Evolutionary conservation across 2,888 invertebrate species (phyloP).

Genomic region (Idaea aversata): DNA sequence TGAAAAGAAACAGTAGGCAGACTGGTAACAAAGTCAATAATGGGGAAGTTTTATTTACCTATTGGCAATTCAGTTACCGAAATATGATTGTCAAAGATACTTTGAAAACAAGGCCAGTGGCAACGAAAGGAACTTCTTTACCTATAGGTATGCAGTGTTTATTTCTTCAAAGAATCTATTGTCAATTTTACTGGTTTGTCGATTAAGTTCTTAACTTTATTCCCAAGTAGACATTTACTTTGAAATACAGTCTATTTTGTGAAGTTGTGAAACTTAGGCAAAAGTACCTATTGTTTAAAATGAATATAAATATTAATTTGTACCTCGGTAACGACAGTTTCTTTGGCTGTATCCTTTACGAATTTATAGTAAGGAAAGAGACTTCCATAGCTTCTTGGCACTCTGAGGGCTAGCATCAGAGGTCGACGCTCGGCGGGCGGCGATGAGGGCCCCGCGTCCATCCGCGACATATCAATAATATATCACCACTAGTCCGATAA

Average conservation of each 20-base stretch:
- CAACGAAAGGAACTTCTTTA: neutral
- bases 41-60: neutral
- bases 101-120: neutral
- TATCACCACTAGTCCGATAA: conserved; percentile 48
- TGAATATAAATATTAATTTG: neutral
- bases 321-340: conserved; percentile 61
- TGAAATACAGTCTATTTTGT: neutral
- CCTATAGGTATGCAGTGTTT: neutral
- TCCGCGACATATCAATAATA: conserved; percentile 49
- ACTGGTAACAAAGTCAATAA: neutral
- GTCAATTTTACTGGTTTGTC: neutral
- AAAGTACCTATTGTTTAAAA: neutral
- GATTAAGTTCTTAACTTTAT: neutral
- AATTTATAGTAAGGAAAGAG: conserved; percentile 82
- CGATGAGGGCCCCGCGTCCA: conserved; percentile 48
- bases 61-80: neutral
- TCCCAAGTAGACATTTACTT: neutral
- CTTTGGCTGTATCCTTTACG: conserved; percentile 71
- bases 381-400: conserved; percentile 82
- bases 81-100: neutral
- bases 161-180: neutral
- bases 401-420: conserved; percentile 58
- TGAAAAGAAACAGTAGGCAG: neutral
- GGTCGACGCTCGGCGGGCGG: conserved; percentile 61
- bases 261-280: neutral